Conservation (phyloP, 2,888 invertebrate species). For the Perithous albicinctus region DNA sequence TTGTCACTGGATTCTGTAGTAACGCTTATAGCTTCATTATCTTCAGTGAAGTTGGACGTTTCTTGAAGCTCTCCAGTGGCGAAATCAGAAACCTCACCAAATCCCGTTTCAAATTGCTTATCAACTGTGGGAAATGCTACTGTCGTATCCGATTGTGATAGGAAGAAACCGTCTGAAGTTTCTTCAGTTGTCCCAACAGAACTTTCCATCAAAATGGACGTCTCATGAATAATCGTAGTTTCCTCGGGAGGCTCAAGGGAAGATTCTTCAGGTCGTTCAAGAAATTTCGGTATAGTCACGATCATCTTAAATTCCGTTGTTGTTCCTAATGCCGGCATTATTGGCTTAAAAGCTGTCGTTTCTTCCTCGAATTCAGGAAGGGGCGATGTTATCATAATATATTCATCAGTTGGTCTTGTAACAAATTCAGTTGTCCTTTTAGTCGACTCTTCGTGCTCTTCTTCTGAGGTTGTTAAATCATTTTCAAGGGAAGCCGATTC, state of each 20-base stretch:
- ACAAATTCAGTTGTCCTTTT: constrained; percentile 53
- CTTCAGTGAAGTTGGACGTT: background rate
- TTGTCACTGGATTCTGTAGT: background rate
- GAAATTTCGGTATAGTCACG: constrained; percentile 59
- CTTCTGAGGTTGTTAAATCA: background rate
- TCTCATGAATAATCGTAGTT: background rate
- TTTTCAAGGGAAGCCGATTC: background rate
- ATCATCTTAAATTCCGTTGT: constrained; percentile 36
- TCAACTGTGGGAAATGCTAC: no score
- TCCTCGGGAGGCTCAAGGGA: constrained; percentile 21
- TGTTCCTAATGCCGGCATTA: background rate
- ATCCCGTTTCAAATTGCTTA: background rate
- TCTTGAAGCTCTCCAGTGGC: background rate
- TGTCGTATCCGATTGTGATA: background rate
- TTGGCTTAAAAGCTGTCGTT: background rate
- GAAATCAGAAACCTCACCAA: background rate
- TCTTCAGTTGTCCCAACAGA: background rate
- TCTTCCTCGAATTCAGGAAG: constrained; percentile 23
- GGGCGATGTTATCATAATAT: constrained; percentile 24
- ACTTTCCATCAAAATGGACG: constrained; percentile 3
- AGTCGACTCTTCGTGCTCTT: background rate
- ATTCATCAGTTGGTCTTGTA: constrained; percentile 45
- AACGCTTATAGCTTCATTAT: background rate
- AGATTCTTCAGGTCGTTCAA: constrained; percentile 50
- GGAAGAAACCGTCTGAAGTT: background rate